phyloP scores from a whole-genome alignment of 2,888 invertebrate species.

The Oxyteleia sp. region DNA sequence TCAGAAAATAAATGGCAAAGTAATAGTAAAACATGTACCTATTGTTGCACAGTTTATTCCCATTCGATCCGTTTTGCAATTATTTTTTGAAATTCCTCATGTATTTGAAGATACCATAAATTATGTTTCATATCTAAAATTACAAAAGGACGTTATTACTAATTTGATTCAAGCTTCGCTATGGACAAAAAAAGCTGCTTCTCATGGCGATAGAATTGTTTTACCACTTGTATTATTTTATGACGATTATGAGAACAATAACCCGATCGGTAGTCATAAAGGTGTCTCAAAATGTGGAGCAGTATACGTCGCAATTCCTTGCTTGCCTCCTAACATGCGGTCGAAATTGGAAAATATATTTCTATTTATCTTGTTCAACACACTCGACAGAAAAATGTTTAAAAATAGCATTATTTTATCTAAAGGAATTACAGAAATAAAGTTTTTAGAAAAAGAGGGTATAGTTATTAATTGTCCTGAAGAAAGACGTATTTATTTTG shows the following conservation, averaged over 20 bases:
- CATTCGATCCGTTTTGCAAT: conserved; percentile 39
- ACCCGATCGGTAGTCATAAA: conserved; percentile 1
- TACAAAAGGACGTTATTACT: background rate
- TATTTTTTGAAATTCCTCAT: conserved; percentile 45
- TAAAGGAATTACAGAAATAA: background rate
- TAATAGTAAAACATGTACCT: conserved; percentile 25
- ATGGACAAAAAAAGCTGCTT: background rate
- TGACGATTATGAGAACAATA: conserved; percentile 18
- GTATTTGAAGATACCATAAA: conserved; percentile 44
- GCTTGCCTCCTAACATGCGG: background rate
- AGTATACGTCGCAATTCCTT: conserved; percentile 9
- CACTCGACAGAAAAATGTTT: conserved; percentile 6
- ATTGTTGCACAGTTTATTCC: conserved; percentile 54
- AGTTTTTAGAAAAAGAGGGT: conserved; percentile 11
- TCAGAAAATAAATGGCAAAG: conserved; percentile 12
- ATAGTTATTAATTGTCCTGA: background rate
- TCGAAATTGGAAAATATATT: background rate
- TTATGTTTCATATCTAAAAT: conserved; percentile 30
- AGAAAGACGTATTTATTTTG: conserved; percentile 1
- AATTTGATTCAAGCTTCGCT: conserved; percentile 3
- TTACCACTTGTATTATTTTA: conserved; percentile 6
- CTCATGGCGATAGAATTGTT: background rate
- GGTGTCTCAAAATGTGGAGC: conserved; percentile 28
- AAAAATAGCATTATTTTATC: conserved; percentile 2
- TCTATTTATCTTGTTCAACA: background rate